Evolutionary conservation across 2,113 vertebrate species (phyloP).

Genomic region (Triplophysa siluroides): DNA sequence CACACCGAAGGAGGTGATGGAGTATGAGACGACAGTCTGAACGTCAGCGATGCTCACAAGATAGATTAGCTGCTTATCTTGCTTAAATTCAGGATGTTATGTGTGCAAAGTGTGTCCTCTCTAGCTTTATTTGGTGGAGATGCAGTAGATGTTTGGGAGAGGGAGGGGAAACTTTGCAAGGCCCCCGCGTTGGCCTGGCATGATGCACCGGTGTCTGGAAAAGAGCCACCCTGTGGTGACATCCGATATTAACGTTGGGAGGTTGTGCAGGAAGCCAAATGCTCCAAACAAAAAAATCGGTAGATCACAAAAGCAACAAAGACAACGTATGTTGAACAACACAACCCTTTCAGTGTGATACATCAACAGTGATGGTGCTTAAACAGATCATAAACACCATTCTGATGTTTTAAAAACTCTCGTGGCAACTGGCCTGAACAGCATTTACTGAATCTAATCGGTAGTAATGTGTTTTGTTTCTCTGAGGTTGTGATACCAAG

Average conservation of each 20-base stretch:
- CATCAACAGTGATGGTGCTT: constrained; percentile 55
- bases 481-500: constrained; percentile 37
- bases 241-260: constrained; percentile 17
- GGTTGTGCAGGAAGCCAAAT: not conserved
- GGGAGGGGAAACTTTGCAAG: constrained; percentile 11
- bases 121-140: constrained; percentile 16
- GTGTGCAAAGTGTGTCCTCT: not conserved
- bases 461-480: constrained; percentile 20
- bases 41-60: constrained; percentile 24
- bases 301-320: not conserved
- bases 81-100: constrained; percentile 19
- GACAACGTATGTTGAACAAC: not conserved
- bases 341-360: constrained; percentile 29
- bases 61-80: constrained; percentile 13
- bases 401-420: constrained; percentile 63
- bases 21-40: constrained; percentile 97
- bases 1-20: constrained; percentile 88
- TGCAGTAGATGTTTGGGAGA: constrained; percentile 2
- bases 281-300: not conserved
- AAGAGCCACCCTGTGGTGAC: constrained; percentile 8
- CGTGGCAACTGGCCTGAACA: constrained; percentile 64
- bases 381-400: constrained; percentile 49
- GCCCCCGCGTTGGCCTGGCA: not conserved
- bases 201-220: not conserved
- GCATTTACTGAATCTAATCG: constrained; percentile 31